Evolutionary conservation across 2,113 vertebrate species (phyloP), one percentile per base, ranked within the genome.

Genomic region (Speoplatyrhinus poulsoni): DNA sequence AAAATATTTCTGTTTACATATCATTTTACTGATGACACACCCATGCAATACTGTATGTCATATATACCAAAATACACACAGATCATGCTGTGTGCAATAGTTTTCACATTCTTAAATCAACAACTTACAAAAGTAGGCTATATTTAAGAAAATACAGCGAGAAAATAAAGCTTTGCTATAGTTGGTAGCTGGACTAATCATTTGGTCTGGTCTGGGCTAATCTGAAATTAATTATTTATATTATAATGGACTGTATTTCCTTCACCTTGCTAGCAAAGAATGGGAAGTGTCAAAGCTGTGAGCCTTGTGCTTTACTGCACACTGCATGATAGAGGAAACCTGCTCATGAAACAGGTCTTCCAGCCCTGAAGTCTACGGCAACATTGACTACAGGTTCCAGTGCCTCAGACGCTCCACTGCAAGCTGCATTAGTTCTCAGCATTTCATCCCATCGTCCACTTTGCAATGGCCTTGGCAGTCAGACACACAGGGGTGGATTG

Each of bases 161-260:
- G 71, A 59, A 72, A 56, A 72, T 12, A 58, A 49, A 32, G 60
- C 58, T 56, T 68, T 67, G 64, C 74, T 26, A 74, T 56, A 15
- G 0, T 60, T 60, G 80, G 80, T 80, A 74, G 69, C 60, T 65
- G 71, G 71, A 81, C 72, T 72, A 26, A 62, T 32, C 15, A 47
- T 75, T 60, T 72, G 41, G 68, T 75, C 76, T 72, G 60, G 47
- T 77, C 55, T 58, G 48, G 19, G 58, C 32, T 13, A 12, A 11
- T 60, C 32, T 36, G 58, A 26, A 4, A 62, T 10, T 49, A 15
- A 66, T 69, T 0, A 7, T 61, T 64, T 66, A 59, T 60, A 58
- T 49, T 68, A 48, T 77, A 12, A 3, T 60, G 15, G 9, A 13
- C n/a, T n/a, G 32, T 46, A 54, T 65, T 64, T 77, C 46, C 52